Evolutionary conservation across 2,888 invertebrate genomes (phyloP).

Genomic region (Sepiola atlantica): DNA sequence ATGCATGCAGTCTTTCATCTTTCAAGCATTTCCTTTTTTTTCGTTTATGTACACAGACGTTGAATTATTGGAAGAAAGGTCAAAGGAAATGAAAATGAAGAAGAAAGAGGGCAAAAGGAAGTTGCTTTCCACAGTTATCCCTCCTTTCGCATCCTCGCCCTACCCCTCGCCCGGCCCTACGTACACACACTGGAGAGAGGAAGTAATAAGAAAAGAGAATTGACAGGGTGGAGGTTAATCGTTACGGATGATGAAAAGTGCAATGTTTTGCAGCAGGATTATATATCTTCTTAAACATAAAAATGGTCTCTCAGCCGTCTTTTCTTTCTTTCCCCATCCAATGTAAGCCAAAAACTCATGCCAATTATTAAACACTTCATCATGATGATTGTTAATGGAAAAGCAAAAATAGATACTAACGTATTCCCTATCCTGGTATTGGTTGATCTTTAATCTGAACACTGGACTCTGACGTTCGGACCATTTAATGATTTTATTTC

Average conservation of each 20-base stretch:
- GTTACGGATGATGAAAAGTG: not conserved
- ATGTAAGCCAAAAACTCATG: too few relatives aligned
- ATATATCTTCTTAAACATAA: not conserved
- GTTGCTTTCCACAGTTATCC: constrained; percentile 3
- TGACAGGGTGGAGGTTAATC: not conserved
- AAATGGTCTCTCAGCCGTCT: too few relatives aligned
- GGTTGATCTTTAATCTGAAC: too few relatives aligned
- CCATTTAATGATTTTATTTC: too few relatives aligned
- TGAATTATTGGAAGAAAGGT: not conserved
- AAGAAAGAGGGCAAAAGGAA: not conserved
- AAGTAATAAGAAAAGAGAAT: not conserved
- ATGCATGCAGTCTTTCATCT: not conserved
- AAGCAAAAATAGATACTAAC: too few relatives aligned
- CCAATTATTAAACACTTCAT: too few relatives aligned
- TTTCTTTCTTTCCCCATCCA: too few relatives aligned
- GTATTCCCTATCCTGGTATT: too few relatives aligned
- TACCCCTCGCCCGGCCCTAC: not conserved
- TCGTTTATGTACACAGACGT: not conserved
- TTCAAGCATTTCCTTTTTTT: not conserved
- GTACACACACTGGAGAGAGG: not conserved
- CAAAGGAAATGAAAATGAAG: constrained; percentile 32
- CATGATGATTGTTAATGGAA: too few relatives aligned
- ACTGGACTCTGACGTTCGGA: too few relatives aligned
- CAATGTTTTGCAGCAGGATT: not conserved
- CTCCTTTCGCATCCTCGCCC: not conserved